These are phyloP conservation scores for Sciurus niger DNA, from an alignment of 2,113 vertebrate genomes.

Conservation along the genomic window DNA sequence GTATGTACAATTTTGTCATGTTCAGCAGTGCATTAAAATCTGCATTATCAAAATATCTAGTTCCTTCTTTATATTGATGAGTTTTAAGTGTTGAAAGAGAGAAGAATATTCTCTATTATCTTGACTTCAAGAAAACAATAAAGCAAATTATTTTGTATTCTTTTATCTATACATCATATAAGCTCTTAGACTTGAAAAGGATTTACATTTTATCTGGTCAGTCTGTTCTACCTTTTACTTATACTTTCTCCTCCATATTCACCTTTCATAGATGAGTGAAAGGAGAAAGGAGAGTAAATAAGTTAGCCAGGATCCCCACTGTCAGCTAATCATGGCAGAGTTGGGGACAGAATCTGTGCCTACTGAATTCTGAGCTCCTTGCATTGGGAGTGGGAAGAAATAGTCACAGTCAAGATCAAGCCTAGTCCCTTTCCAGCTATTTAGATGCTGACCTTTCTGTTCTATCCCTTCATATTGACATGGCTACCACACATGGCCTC, in stretches of 20 bases:
- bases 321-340: background rate
- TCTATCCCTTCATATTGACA: rapidly evolving
- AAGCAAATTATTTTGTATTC: background rate
- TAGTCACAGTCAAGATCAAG: background rate
- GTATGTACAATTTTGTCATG: constrained; percentile 84
- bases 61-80: constrained; percentile 8
- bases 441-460: background rate
- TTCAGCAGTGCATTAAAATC: constrained; percentile 26
- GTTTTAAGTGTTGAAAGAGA: constrained; percentile 35
- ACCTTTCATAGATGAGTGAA: background rate
- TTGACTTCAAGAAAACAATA: constrained; percentile 35
- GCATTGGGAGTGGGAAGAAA: background rate
- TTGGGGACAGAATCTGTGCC: background rate
- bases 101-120: background rate
- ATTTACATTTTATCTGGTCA: background rate
- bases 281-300: background rate
- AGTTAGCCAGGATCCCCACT: background rate
- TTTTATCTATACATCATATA: background rate
- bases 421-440: background rate
- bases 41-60: background rate
- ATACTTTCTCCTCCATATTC: background rate
- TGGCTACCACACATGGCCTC: background rate
- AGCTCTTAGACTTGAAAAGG: background rate
- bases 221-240: rapidly evolving
- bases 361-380: background rate